Base-by-base conservation (phyloP, 2,797 vertebrate species). In the Chaunax sp. region DNA sequence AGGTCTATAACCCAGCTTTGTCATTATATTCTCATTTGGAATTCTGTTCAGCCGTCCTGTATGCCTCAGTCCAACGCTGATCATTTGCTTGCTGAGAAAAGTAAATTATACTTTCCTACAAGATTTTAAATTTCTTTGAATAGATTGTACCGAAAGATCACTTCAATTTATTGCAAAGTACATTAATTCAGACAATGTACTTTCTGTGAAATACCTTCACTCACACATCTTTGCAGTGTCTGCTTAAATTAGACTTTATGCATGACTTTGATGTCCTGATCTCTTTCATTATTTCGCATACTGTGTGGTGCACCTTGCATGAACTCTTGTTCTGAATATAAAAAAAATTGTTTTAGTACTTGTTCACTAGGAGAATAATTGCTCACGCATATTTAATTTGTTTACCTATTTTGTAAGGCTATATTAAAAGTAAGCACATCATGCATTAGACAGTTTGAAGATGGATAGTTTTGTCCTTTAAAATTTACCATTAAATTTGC, bases 101-200 rank as follows among this genome's bases (percentile, higher is more conserved):
- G 54, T 72, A 28, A 81, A 80, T 82, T 83, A 72, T 41, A 65
- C 52, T 70, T 45, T 72, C 33, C 25, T 30, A 63, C 50, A 63
- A 64, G 44, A 69, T 50, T 40, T 70, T 61, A 61, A 40, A 72
- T 81, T 75, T 83, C 71, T 83, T 46, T 15, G 30, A 64, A 28
- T 75, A 52, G 69, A 83, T 84, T 75, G 69, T 62, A 86, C 78
- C 72, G 78, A 80, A 56, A 78, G 62, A 83, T 74, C 25, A 60
- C 61, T 78, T 72, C 35, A 57, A 77, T 79, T 82, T 81, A 81
- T 65, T 66, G 69, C 65, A 62, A 55, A 61, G 53, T 54, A 60
- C 65, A 83, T 80, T 82, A 64, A 84, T 82, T 84, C 53, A 69
- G 72, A 77, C 63, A 66, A 62, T 5, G 2, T 70, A 9, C 40